Base-by-base conservation (phyloP, 2,888 invertebrate genomes). In the Eristalinus sepulchralis region DNA sequence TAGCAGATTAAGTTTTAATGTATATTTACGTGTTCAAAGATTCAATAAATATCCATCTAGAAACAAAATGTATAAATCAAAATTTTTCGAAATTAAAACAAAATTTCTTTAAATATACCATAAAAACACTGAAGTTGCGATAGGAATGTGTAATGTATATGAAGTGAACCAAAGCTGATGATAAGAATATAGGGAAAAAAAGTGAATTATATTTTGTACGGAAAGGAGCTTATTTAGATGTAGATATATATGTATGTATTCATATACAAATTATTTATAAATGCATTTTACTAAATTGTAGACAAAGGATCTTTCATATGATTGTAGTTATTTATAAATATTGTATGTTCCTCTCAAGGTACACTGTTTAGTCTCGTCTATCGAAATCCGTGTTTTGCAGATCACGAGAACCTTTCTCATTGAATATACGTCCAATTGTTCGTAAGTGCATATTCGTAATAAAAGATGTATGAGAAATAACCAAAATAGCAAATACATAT, bases 221-320 rank as follows among this genome's bases (percentile, higher is more conserved):
- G 80, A 79, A 79, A 70, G 71, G 81, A 84, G 84, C 84, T 84
- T 84, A 84, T 80, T 84, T 84, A 84, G 80, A 84, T 76, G 24
- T 84, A 84, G 75, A 84, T 62, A 84, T 47, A 47, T 47, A 47
- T 47, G 47, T 47, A 47, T 59, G 68, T 81, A 84, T 84, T 84
- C 81, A 84, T 81, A 81, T 84, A 84, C 73, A 83, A 68, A 57
- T 72, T 63, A 72, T 17, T 64, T 33, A 71, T 59, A 53, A 68
- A 34, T 57, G 70, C 75, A 77, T 77, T 67, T 71, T 53, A 67
- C 55, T 36, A 66, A 31, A 59, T 39, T 33, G 24, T 33, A 72
- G 39, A 67, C 10, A 47, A 77, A 68, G 11, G 6, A 33, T 20
- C 27, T 17, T 27, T 47, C 47, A 47, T 47, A 47, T 2, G 47